Evolutionary conservation across 2,888 invertebrate species (phyloP), one percentile per base, ranked within the genome.

Genomic region (Metallyticus violacea): DNA sequence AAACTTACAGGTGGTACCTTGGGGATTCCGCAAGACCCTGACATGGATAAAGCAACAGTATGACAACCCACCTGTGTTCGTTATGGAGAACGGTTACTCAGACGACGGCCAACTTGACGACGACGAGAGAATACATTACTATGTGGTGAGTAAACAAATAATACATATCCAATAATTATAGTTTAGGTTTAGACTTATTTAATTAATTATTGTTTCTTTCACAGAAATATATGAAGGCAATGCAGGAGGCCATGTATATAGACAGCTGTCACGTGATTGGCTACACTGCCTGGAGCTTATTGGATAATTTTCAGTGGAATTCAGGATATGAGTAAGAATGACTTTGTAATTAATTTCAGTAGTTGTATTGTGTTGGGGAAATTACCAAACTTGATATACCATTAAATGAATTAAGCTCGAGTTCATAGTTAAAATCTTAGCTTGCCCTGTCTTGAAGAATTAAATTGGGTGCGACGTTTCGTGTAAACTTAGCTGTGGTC

Each of bases 231-330:
- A 90, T 93, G 26, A 90, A 91, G 26, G 93, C 91, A 89, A 92
- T 93, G 84, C 89, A 93, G 87, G 92, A 93, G 86, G 93, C 93
- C 0, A 92, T 93, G 79, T 90, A 93, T 88, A 92, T 93, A 7
- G 93, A 94, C 85, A 91, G 91, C 2, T 93, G 93, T 22, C 93
- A 92, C 7, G 92, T 94, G 0, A 91, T 93, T 77, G 94, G 94
- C 0, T 94, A 94, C 91, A 93, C 93, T 0, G 93, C 93, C 0
- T 94, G 94, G 94, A 93, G 94, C 0, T 92, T 95, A 27, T 93
- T 94, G 93, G 95, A 95, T 90, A 94, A 94, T 90, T 94, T 95
- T 88, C 94, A 95, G 90, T 94, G 94, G 94, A 91, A 92, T 81
- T 92, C 93, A 89, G 94, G 94, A 87, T 94, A 94, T 90, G 92